Evolutionary conservation across 2,797 vertebrate species (phyloP), one percentile per base, ranked within the genome.

Genomic region (Urophycis tenuis): DNA sequence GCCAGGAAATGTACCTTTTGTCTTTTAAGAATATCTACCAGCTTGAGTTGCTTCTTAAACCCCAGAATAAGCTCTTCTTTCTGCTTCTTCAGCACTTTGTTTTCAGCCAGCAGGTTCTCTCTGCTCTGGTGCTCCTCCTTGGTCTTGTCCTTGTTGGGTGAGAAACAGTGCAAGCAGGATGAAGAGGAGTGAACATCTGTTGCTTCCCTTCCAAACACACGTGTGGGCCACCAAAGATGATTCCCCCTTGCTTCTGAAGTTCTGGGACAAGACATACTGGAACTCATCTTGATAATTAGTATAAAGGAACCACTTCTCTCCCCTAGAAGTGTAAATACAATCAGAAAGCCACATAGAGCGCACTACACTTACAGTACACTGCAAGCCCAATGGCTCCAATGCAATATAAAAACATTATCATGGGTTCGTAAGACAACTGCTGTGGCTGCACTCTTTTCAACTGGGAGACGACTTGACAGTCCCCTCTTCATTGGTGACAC

Each of bases 1-100:
- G 17, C 17, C 34, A 60, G 4, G 12, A 14, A n/a, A 71, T 90
- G 89, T 85, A 96, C 97, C 94, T 97, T 98, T 88, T 98, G 96
- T 90, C 93, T 96, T 93, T 98, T 98, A 84, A 99, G 94, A 86
- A 99, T 88, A 88, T 98, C 96, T 41, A 98, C 98, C 80, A 99
- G 88, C 85, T 95, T 96, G 67, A 99, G 90, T 75, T 99, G 98
- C 85, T 98, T 99, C 90, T 96, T 98, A 86, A 99, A 98, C 9
- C 93, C 96, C 10, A 88, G 72, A 72, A 98, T 93, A 69, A 99
- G 93, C 77, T 99, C 97, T 75, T 88, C 91, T 90, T 96, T 99
- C 89, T 99, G 96, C 81, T 95, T 98, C 85, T 96, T 95, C 32
- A 99, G 90, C 84, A 94, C 95, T 89, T 94, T 96, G 86, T 98